phyloP scores from a whole-genome alignment of 2,113 vertebrate species.

The Megatriorchis doriae region DNA sequence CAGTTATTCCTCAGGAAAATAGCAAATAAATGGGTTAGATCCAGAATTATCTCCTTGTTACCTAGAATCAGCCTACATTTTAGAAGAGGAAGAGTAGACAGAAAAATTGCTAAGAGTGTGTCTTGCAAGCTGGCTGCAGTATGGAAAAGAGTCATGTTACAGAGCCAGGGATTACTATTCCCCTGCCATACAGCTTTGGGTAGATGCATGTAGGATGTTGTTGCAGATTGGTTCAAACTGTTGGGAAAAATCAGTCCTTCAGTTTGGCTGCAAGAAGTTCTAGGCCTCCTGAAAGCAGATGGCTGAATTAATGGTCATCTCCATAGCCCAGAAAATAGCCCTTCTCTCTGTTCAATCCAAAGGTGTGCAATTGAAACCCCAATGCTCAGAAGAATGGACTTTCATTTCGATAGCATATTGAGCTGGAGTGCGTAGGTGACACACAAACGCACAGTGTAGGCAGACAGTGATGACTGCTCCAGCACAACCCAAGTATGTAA shows the following conservation, averaged over 20 bases:
- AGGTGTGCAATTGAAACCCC: not conserved
- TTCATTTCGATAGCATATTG: accelerated
- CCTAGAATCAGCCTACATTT: not conserved
- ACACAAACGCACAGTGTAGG: not conserved
- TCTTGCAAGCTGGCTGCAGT: not conserved
- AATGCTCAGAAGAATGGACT: not conserved
- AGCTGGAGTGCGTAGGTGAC: not conserved
- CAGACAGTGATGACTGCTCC: not conserved
- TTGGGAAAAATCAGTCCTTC: not conserved
- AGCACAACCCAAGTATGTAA: not conserved
- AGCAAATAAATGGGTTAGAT: not conserved
- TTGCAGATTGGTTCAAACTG: not conserved
- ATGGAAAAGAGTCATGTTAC: not conserved
- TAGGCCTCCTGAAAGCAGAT: not conserved
- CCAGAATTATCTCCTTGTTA: not conserved
- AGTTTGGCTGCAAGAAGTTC: not conserved
- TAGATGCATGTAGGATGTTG: accelerated
- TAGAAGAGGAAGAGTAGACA: not conserved
- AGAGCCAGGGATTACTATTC: not conserved
- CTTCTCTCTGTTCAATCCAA: not conserved
- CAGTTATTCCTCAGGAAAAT: not conserved
- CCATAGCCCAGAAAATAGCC: not conserved
- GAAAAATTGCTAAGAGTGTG: not conserved
- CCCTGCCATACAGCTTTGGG: not conserved
- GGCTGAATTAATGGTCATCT: not conserved